Conservation (phyloP, 2,113 vertebrate species). For the Saccopteryx leptura region DNA sequence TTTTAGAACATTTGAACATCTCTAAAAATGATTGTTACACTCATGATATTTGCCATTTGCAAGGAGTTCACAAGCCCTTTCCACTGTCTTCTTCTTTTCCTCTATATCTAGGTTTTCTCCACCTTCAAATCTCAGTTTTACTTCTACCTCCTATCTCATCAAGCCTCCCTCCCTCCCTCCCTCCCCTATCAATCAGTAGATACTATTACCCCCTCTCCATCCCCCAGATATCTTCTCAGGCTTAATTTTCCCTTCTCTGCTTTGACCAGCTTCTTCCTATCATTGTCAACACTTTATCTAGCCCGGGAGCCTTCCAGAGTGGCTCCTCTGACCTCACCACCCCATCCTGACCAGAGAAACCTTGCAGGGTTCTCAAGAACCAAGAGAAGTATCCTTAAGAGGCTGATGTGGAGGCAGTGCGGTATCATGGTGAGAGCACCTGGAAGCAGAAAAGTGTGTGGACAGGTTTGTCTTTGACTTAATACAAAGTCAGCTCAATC, state of each 20-base stretch:
- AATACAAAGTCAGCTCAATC: not conserved
- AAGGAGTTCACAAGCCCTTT: not conserved
- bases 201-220: not conserved
- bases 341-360: not conserved
- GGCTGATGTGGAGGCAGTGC: not conserved
- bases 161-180: not conserved
- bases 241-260: not conserved
- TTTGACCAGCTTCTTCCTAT: not conserved
- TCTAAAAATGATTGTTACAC: not conserved
- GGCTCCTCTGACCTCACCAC: not conserved
- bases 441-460: not conserved
- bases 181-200: not conserved
- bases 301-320: not conserved
- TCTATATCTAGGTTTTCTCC: not conserved
- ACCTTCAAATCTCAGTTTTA: slow-evolving; percentile 65
- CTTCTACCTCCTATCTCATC: not conserved
- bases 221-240: not conserved
- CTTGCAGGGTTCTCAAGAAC: not conserved
- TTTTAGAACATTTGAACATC: not conserved
- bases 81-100: not conserved
- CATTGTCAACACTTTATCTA: not conserved
- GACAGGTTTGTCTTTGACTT: not conserved
- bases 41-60: slow-evolving; percentile 13
- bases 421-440: not conserved
- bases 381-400: not conserved